A percentile compares a stretch with the other conserved stretches of the same genome.
These are phyloP conservation scores for Scaptomyza montana DNA, from an alignment of 1,140 invertebrate species.

Conservation along the genomic window DNA sequence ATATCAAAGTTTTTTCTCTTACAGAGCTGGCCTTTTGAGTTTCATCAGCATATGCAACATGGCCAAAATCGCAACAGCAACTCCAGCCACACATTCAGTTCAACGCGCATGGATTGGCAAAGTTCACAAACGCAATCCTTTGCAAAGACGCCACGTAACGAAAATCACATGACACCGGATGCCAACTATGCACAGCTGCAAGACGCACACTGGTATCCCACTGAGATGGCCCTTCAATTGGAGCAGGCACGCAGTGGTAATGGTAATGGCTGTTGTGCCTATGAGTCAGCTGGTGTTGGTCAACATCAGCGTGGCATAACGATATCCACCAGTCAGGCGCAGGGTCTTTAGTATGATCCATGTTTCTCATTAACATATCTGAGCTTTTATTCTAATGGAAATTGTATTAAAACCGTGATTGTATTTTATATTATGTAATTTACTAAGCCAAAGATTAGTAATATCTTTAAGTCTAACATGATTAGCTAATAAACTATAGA, in stretches of 20 bases:
- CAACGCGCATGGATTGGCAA: constrained; percentile 69
- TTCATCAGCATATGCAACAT: constrained; percentile 65
- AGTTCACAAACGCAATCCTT: constrained; percentile 48
- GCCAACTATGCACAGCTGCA: constrained; percentile 50
- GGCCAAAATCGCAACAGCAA: constrained; percentile 26
- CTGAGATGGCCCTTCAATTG: constrained; percentile 51
- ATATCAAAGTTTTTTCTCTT: constrained; percentile 25
- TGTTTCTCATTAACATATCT: not conserved
- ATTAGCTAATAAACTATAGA: constrained; percentile 47
- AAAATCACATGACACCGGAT: constrained; percentile 38
- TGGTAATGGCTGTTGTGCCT: constrained; percentile 49
- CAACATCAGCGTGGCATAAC: constrained; percentile 59
- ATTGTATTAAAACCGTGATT: constrained; percentile 73
- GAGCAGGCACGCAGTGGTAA: constrained; percentile 34
- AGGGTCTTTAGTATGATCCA: constrained; percentile 37
- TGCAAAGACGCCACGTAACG: constrained; percentile 44
- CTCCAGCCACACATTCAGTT: constrained; percentile 31
- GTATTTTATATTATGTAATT: constrained; percentile 47
- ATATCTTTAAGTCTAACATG: constrained; percentile 39
- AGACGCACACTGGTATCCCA: constrained; percentile 60
- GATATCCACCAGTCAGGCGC: constrained; percentile 60
- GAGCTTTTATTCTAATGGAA: constrained; percentile 18
- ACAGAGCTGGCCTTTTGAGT: constrained; percentile 81
- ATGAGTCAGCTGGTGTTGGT: constrained; percentile 42
- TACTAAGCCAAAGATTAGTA: constrained; percentile 70